These are phyloP conservation scores for Scylla paramamosain DNA, from an alignment of 1,140 invertebrate species.

Conservation along the genomic window DNA sequence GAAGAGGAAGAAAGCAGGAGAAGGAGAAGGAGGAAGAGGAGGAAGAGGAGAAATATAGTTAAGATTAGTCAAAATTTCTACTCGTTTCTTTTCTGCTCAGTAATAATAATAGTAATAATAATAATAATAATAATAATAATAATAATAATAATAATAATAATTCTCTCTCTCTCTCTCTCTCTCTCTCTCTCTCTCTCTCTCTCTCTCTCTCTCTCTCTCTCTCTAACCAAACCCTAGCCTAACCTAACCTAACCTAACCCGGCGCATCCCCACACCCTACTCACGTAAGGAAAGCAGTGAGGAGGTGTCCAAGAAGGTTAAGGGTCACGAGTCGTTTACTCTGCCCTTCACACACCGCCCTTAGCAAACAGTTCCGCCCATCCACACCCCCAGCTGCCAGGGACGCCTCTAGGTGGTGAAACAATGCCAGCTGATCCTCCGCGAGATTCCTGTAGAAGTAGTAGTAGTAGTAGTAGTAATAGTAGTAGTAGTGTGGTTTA, in stretches of 20 bases:
- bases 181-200: conserved; percentile 35
- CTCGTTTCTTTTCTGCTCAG: too few species aligned
- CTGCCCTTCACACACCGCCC: conserved; percentile 51
- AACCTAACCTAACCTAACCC: background rate
- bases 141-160: too few species aligned
- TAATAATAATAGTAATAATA: too few species aligned
- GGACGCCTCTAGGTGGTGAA: conserved; percentile 38
- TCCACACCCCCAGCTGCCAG: background rate
- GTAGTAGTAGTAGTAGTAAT: background rate
- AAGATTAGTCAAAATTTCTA: too few species aligned
- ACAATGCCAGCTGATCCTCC: conserved; percentile 15
- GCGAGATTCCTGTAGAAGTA: background rate
- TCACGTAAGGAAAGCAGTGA: conserved; percentile 41
- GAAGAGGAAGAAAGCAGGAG: too few species aligned
- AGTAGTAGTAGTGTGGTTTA: background rate
- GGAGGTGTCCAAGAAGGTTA: conserved; percentile 16
- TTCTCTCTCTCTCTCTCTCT: conserved; percentile 32
- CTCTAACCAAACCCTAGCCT: background rate
- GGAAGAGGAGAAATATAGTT: too few species aligned
- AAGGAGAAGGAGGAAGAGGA: too few species aligned
- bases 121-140: too few species aligned
- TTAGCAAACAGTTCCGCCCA: conserved; percentile 22
- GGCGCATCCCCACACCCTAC: background rate
- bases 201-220: background rate
- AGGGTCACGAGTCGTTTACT: background rate